phyloP scores from a whole-genome alignment of 1,140 invertebrate species.

The Frieseomelitta varia region DNA sequence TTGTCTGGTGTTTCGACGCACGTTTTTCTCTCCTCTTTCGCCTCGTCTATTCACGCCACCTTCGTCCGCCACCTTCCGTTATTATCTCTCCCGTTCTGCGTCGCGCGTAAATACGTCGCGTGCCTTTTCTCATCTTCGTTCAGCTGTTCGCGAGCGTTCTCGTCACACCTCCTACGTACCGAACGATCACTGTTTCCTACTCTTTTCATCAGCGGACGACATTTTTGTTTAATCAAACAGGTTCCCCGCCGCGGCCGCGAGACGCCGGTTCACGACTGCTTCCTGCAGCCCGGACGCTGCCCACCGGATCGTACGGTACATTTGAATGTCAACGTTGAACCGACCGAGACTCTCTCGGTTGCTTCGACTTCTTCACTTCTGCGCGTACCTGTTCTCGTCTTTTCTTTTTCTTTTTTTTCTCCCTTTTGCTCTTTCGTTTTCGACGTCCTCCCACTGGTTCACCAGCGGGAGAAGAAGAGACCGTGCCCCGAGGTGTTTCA shows the following conservation, averaged over 20 bases:
- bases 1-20: slow-evolving; percentile 9
- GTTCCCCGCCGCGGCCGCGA: slow-evolving; percentile 47
- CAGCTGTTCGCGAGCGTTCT: neutral
- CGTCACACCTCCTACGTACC: slow-evolving; percentile 1
- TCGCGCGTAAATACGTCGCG: neutral
- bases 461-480: neutral
- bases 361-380: slow-evolving; percentile 13
- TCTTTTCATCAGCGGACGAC: slow-evolving; percentile 54
- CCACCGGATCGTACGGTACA: slow-evolving; percentile 54
- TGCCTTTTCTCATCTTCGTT: neutral
- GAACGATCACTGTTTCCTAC: slow-evolving; percentile 35
- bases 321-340: slow-evolving; percentile 63
- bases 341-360: slow-evolving; percentile 16
- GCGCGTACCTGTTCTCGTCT: neutral
- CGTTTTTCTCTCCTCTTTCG: neutral
- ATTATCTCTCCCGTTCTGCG: neutral
- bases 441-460: neutral
- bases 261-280: slow-evolving; percentile 52
- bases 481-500: neutral
- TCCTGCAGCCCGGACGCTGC: slow-evolving; percentile 48
- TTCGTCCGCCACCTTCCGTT: neutral
- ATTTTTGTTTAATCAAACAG: slow-evolving; percentile 68
- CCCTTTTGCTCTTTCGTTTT: neutral
- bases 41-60: neutral
- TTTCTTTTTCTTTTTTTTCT: neutral